Evolutionary conservation across 2,797 vertebrate species (phyloP), one percentile per base, ranked within the genome.

Genomic region (Apogon talboti): DNA sequence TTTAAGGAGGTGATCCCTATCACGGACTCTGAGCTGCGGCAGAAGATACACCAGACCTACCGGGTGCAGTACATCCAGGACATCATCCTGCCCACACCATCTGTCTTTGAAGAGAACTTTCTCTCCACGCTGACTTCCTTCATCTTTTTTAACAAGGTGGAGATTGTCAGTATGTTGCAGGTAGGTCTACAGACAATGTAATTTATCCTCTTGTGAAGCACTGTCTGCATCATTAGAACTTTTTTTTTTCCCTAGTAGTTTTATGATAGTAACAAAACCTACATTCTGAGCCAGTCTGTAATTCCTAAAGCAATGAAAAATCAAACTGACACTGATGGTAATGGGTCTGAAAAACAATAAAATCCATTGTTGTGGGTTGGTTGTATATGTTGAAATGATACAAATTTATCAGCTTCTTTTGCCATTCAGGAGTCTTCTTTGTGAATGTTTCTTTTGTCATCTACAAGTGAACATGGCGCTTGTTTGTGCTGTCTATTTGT

Each of bases 101-200:
- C 98, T 7, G 95, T 99, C 89, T 99, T 99, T 89, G 98, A 99
- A 92, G 98, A 99, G 86, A 99, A 99, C 92, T 98, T 99, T 92
- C 95, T 99, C 81, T 99, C 98, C 87, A 99, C 97, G 3, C 97
- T 99, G 78, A 98, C 95, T 0, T 99, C 98, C 80, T 99, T 99
- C 92, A 99, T 99, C 93, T 99, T 99, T 92, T 99, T 99, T 94
- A 99, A 99, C 93, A 99, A 99, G 91, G 98, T 99, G 93, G 98
- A 99, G 86, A 99, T 99, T 87, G 98, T 99, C 94, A 99, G 97
- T 93, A 99, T 99, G 98, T 93, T 99, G 82, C 98, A 99, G 97
- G 98, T 99, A 94, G 94, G 94, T 86, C 48, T 30, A 19, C 19
- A 62, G 42, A 55, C 51, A 7, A 44, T 21, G 28, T 65, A 45